Base-by-base conservation (phyloP, 2,797 vertebrate species). In the Catharus ustulatus region DNA sequence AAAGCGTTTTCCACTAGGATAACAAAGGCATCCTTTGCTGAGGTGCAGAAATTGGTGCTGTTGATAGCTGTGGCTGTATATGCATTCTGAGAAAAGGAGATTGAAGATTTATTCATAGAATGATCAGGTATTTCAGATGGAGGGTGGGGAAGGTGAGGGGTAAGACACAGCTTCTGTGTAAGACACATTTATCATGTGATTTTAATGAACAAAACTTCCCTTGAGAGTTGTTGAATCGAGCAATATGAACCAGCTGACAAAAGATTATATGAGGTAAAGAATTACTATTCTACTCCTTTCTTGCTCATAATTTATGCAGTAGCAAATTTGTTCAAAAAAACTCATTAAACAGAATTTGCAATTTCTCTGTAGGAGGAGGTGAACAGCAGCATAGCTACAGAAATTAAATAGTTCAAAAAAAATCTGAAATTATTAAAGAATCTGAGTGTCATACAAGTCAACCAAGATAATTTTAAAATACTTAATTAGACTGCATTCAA, bases 1-100 rank as follows among this genome's bases (percentile, higher is more conserved):
- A 99, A 97, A 68, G 99, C 99, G 11, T 99, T 99, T 95, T 99
- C 99, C 97, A 99, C 99, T 95, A 99, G 97, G 96, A 99, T 99
- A 93, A 99, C 97, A 63, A 99, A 99, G 96, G 99, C 99, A 84
- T 99, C 99, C 38, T 99, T 99, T 26, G 99, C 99, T 49, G 99
- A 99, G 22, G 99, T 99, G 97, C 99, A 99, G 98, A 99, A 99
- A 97, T 99, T 99, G 95, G 99, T 99, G 97, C 99, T 99, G 98
- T 99, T 99, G 98, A 99, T 99, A 96, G 99, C 99, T 59, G 99
- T 99, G 91, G 99, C 99, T 97, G 99, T 99, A 91, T 99, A 99
- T 15, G 99, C 99, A 63, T 99, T 99, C 99, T 99, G 88, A 49
- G 95, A 61, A 97, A 95, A 82, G 43, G 6, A 93, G 71, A 94